A percentile compares a stretch with the other conserved stretches of the same genome.
Conservation (phyloP, 1,140 invertebrate species). For the Chymomyza costata region DNA sequence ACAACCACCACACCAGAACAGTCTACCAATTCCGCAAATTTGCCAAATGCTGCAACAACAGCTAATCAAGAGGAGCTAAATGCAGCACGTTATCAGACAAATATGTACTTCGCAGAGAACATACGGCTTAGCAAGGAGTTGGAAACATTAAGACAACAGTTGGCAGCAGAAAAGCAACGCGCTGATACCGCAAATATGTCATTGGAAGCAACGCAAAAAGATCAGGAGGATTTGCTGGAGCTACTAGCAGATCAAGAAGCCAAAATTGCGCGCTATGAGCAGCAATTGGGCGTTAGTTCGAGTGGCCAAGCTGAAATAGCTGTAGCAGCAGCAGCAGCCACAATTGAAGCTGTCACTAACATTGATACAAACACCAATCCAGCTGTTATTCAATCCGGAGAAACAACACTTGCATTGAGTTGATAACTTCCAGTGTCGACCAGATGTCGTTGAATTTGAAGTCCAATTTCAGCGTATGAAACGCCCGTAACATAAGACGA, state of each 20-base stretch:
- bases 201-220: slow-evolving; percentile 85
- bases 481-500: slow-evolving; percentile 9
- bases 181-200: slow-evolving; percentile 67
- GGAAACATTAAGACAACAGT: slow-evolving; percentile 53
- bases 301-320: no score
- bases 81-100: slow-evolving; percentile 58
- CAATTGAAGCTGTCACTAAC: no score
- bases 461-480: slow-evolving; percentile 1
- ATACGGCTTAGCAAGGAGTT: slow-evolving; percentile 74
- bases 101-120: slow-evolving; percentile 68
- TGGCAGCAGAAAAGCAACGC: slow-evolving; percentile 44
- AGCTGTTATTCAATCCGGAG: slow-evolving; percentile 1
- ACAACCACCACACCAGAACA: slow-evolving; percentile 20
- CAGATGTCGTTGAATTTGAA: no score
- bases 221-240: slow-evolving; percentile 93
- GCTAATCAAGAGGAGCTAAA: slow-evolving; percentile 46
- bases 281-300: slow-evolving; percentile 6
- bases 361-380: no score
- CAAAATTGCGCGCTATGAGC: slow-evolving; percentile 54
- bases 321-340: no score
- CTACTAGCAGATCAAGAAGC: slow-evolving; percentile 84
- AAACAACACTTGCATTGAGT: slow-evolving; percentile 9
- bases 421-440: slow-evolving; percentile 37
- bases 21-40: no score
- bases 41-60: not conserved